Evolutionary conservation across 2,113 vertebrate genomes (phyloP), one percentile per base, ranked within the genome.

Genomic region (Cyprinodon variegatus): DNA sequence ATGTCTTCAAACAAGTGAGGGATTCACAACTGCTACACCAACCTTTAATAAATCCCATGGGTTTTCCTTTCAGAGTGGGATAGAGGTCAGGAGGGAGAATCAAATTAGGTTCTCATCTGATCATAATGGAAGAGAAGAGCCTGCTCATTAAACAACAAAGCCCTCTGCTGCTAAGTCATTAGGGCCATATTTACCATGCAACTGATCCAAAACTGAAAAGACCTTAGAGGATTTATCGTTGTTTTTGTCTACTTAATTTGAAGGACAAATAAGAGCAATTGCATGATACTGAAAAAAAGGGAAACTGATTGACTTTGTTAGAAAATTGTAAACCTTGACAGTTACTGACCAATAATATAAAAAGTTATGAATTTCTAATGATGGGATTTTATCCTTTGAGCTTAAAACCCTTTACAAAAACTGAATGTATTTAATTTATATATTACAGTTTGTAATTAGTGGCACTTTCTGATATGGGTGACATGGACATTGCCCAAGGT

Each of bases 31-130:
- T 64, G 4, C 63, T 65, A 57, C 60, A 69, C n/a, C 74, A 69
- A 65, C 61, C 84, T 85, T 83, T 90, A 73, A 81, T 73, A 75
- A 80, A 70, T 63, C 65, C 71, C 84, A 4, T 8, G 61, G 65
- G 72, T 77, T 84, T 90, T 90, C 69, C 80, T 87, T 89, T 74
- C 82, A 66, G 65, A 73, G 73, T 83, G 79, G 68, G 82, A 90
- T 88, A 86, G 86, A 93, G 90, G 89, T 92, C 90, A 92, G 90
- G 87, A 86, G 76, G 78, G 70, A 86, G 88, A 88, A 89, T 88
- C 79, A 90, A 91, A 92, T 91, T 86, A 86, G 78, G 83, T 53
- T 81, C 77, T 81, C 68, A 91, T 91, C 90, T 87, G 85, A 92
- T 90, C 71, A 38, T 59, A 76, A 81, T 74, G 68, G 59, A 89